Base-by-base conservation (phyloP, 2,797 vertebrate genomes). In the Chaetodon trifasciatus region DNA sequence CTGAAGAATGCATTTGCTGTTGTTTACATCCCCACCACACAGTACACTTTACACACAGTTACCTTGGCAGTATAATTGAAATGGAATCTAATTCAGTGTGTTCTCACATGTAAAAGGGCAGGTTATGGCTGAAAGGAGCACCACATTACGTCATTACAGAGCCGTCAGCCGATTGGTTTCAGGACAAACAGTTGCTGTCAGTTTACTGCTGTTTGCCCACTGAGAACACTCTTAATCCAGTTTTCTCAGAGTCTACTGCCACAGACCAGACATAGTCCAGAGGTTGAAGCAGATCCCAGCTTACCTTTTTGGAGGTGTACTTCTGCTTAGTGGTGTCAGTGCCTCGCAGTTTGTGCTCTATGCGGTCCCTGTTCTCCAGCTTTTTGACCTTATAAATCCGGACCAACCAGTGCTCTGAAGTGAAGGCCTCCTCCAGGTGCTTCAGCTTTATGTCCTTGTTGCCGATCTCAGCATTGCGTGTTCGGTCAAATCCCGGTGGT, bases 391-490 rank as follows among this genome's bases (percentile, higher is more conserved):
- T 98, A 93, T 99, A 99, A 95, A 99, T 99, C 90, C 98, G 95
- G 90, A 99, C 98, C 86, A 99, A 95, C 98, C 98, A 99, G 91
- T 99, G 98, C 94, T 99, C 98, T 4, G 98, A 99, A 24, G 98
- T 99, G 92, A 99, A 99, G 42, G 98, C 98, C 85, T 99, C 98
- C 91, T 99, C 98, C 93, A 99, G 93, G 86, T 99, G 98, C 90
- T 97, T 97, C 91, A 99, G 97, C 87, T 96, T 97, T 89, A 99
- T 99, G 95, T 99, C 98, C 89, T 99, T 99, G 95, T 99, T 99
- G 85, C 98, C 98, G 68, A 99, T 99, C 94, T 99, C 97, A 0
- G 98, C 98, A 32, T 99, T 99, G 50, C 98, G 97, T 0, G 98
- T 99, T 62, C 98, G 96, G 92, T 99, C 98, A 1, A 99, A 99